phyloP scores from a whole-genome alignment of 2,888 invertebrate genomes.

The Diaphora mendica region DNA sequence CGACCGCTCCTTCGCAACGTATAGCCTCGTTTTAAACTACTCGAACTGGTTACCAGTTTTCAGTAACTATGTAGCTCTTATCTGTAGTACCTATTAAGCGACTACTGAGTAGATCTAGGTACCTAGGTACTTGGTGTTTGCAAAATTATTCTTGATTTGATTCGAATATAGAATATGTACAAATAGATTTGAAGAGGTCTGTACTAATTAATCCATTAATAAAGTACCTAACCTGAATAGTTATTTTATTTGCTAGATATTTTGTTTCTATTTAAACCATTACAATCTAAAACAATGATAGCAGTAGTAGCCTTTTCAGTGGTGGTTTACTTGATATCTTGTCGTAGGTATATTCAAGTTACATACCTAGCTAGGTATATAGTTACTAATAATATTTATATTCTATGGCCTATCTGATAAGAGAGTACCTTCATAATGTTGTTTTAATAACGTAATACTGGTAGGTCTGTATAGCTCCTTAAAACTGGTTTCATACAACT shows the following conservation, averaged over 20 bases:
- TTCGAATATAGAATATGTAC: slow-evolving; percentile 28
- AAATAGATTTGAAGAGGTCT: slow-evolving; percentile 8
- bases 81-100: slow-evolving; percentile 67
- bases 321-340: background rate
- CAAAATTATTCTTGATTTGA: slow-evolving; percentile 35
- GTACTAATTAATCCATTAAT: slow-evolving; percentile 17
- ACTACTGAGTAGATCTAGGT: slow-evolving; percentile 48
- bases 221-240: slow-evolving; percentile 14
- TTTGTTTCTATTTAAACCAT: background rate
- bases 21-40: slow-evolving; percentile 75
- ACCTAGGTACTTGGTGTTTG: slow-evolving; percentile 47
- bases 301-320: background rate
- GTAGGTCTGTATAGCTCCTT: slow-evolving; percentile 36
- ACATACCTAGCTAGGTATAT: background rate
- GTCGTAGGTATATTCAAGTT: background rate
- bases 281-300: background rate
- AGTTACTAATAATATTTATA: background rate
- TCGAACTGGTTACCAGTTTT: slow-evolving; percentile 72
- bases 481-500: slow-evolving; percentile 53
- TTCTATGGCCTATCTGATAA: background rate
- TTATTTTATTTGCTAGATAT: background rate
- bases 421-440: background rate
- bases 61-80: slow-evolving; percentile 71
- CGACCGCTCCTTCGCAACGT: slow-evolving; percentile 65
- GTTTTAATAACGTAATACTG: slow-evolving; percentile 1